Base-by-base conservation (phyloP, 2,888 invertebrate genomes). In the Phragmatobia fuliginosa region DNA sequence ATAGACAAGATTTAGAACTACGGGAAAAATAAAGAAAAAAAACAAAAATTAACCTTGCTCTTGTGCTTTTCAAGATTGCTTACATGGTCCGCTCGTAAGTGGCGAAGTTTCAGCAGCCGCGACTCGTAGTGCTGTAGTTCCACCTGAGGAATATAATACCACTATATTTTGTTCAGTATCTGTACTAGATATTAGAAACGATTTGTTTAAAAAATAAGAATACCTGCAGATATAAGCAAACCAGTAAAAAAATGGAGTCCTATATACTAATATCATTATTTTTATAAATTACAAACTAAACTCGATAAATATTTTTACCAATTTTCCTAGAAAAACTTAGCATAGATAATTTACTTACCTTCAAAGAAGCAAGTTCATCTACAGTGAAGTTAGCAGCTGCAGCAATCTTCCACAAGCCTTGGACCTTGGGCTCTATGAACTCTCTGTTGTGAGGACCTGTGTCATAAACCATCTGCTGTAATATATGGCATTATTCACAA, bases 361-460 rank as follows among this genome's bases (percentile, higher is more conserved):
- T 97, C 62, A 99, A 94, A 0, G 98, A 98, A 70, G 97, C 96
- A 18, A 99, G 94, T 91, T 99, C 99, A 72, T 97, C 97, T 0
- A 96, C 95, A 32, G 97, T 96, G 90, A 99, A 99, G 88, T 98
- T 97, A 18, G 97, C 96, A 67, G 97, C 96, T 28, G 97, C 88
- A 4, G 99, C 99, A 70, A 98, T 94, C 80, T 96, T 96, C 99
- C 99, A 99, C 41, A 99, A 92, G 0, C 97, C 97, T 89, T 98
- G 97, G 1, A 99, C 99, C 93, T 98, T 98, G 0, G 98, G 98
- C 86, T 99, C 99, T 60, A 98, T 96, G 88, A 99, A 99, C 86
- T 98, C 98, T 87, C 96, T 97, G 84, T 97, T 97, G 71, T 97
- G 96, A 0, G 98, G 97, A 18, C 96, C 95, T 95, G 71, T 7